Evolutionary conservation across 2,797 vertebrate species (phyloP).

Genomic region (Lemur catta): DNA sequence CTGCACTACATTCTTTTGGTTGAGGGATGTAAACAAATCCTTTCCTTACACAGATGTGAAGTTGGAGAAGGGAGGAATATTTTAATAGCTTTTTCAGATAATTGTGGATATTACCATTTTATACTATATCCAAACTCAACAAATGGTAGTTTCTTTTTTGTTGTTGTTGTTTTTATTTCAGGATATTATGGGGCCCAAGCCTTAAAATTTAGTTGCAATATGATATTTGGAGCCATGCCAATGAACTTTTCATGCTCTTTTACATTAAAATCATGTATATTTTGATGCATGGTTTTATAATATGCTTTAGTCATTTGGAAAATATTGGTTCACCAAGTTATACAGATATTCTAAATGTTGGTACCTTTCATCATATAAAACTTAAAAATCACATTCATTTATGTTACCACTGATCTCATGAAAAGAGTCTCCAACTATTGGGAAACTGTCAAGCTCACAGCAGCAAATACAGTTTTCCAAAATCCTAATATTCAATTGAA

Average conservation of each 20-base stretch:
- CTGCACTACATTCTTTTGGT: not conserved
- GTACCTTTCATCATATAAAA: not conserved
- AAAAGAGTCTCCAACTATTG: not conserved
- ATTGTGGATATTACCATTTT: not conserved
- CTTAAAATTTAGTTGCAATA: not conserved
- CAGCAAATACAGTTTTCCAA: not conserved
- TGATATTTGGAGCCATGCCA: not conserved
- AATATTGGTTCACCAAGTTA: not conserved
- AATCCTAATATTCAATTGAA: not conserved
- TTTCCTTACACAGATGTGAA: not conserved
- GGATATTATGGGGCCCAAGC: too few relatives aligned
- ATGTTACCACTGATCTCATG: not conserved
- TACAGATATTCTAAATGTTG: not conserved
- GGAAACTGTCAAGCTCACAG: not conserved
- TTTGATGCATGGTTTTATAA: not conserved
- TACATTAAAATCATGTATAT: not conserved
- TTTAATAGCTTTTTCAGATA: constrained; percentile 8
- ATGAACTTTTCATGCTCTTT: not conserved
- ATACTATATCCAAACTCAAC: not conserved
- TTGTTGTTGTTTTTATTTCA: too few relatives aligned
- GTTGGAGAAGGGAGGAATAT: not conserved
- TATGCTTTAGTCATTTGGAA: not conserved
- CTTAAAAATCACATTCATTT: not conserved
- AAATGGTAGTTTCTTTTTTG: not conserved
- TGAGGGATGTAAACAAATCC: not conserved